Base-by-base conservation (phyloP, 2,888 invertebrate species). In the Sericinus montela region DNA sequence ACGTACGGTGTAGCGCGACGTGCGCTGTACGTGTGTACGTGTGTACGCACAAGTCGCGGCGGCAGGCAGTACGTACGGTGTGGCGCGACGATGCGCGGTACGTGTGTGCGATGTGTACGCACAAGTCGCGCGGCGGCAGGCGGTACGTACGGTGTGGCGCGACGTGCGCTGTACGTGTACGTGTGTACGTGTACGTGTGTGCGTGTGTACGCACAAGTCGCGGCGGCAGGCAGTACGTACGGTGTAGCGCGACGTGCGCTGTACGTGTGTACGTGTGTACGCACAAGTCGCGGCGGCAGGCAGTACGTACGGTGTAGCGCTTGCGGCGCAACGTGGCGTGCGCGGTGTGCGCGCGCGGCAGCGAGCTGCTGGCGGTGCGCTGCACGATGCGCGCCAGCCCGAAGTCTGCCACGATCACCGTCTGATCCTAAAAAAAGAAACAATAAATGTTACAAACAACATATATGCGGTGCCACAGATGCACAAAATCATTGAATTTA, bases 361-460 rank as follows among this genome's bases (percentile, higher is more conserved):
- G 70, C 41, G 79, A 63, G 58, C 79, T 78, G 70, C 78, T 79
- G 40, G 82, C 85, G 0, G 82, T 90, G 72, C 71, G 90, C 63
- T 90, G 93, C 52, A 95, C 94, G 50, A 95, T 93, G 49, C 97
- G 91, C 0, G 98, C 97, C 57, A 98, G 85, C 0, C 98, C 98
- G 81, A 98, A 98, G 89, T 98, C 98, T 1, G 98, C 98, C 13
- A 98, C 98, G 19, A 98, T 96, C 37, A 98, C 97, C 6, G 95
- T 94, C 69, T 94, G 94, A 80, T 98, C 97, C 92, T 94, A 70
- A 19, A 2, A n/a, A 19, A 19, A 2, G 19, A 2, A 19, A 19
- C 19, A 19, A 19, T 19, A 2, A 19, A 2, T 19, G 19, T 19
- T 19, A 19, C 5, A 19, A 2, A 19, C 19, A 19, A 5, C 19